These are phyloP conservation scores for Pyrochroa serraticornis DNA, from an alignment of 2,888 invertebrate species.

Conservation along the genomic window DNA sequence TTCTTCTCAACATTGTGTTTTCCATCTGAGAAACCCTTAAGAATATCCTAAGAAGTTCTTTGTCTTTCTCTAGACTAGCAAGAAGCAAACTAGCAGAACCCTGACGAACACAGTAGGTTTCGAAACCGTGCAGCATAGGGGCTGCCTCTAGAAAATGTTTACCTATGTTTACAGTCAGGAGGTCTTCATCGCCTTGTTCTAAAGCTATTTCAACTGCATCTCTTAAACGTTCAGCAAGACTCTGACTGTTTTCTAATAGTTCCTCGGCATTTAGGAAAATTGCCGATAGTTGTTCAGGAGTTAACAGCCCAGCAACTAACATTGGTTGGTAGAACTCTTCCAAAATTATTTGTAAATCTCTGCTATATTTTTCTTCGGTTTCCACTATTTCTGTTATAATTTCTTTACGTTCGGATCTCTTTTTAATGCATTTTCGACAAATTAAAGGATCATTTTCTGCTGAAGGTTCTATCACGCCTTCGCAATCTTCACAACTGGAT, in stretches of 20 bases:
- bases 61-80: conserved; percentile 92
- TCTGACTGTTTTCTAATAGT: conserved; percentile 82
- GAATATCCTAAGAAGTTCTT: conserved; percentile 91
- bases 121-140: conserved; percentile 92
- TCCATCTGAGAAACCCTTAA: conserved; percentile 96
- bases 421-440: conserved; percentile 87
- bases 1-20: conserved; percentile 87
- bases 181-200: conserved; percentile 83
- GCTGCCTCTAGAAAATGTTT: conserved; percentile 89
- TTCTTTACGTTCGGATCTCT: conserved; percentile 88
- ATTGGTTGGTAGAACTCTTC: conserved; percentile 94
- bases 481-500: conserved; percentile 81
- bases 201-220: conserved; percentile 85
- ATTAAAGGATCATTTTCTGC: conserved; percentile 79
- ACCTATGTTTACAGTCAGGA: conserved; percentile 88
- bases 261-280: conserved; percentile 95
- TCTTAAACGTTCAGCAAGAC: conserved; percentile 83
- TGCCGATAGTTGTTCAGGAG: conserved; percentile 87
- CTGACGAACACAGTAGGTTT: conserved; percentile 93
- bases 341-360: conserved; percentile 89
- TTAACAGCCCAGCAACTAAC: conserved; percentile 88
- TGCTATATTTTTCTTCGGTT: conserved; percentile 93
- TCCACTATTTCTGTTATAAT: conserved; percentile 94
- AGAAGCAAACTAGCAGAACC: conserved; percentile 86
- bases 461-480: conserved; percentile 78